Conservation (phyloP, 1,140 invertebrate species). For the Lordiphosa collinella region DNA sequence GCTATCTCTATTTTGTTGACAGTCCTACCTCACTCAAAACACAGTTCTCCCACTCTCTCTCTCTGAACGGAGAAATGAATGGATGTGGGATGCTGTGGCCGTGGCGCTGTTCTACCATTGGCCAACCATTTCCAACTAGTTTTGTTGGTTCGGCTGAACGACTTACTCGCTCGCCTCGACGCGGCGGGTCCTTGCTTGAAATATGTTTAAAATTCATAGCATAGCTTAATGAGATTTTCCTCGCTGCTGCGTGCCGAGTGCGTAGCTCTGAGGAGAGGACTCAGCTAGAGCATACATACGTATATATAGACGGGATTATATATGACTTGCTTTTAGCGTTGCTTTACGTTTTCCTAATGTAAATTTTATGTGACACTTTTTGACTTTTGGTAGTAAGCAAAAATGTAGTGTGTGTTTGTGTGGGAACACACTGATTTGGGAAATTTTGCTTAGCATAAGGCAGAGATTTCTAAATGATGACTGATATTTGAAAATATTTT, state of each 20-base stretch:
- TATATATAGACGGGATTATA: constrained; percentile 55
- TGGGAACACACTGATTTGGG: constrained; percentile 22
- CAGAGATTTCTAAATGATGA: constrained; percentile 15
- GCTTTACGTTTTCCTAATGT: constrained; percentile 58
- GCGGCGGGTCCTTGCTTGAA: constrained; percentile 39
- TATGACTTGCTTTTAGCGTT: constrained; percentile 62
- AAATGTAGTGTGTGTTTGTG: constrained; percentile 6
- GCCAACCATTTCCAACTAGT: constrained; percentile 38
- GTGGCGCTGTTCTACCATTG: constrained; percentile 53
- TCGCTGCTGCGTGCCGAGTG: constrained; percentile 37
- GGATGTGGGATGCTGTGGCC: constrained; percentile 15
- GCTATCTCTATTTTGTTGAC: constrained; percentile 22
- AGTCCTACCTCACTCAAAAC: constrained; percentile 63
- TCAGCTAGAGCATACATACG: constrained; percentile 2
- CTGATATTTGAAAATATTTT: constrained; percentile 6
- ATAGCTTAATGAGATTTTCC: constrained; percentile 70
- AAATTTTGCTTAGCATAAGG: background rate
- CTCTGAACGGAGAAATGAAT: background rate
- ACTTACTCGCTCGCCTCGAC: constrained; percentile 44
- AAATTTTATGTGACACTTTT: constrained; percentile 68
- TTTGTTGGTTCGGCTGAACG: constrained; percentile 25
- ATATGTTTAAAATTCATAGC: constrained; percentile 76
- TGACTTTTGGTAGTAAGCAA: constrained; percentile 29
- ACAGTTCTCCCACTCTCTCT: constrained; percentile 4
- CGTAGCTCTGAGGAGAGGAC: constrained; percentile 14